Conservation (phyloP, 2,113 vertebrate species). For the Paradoxurus hermaphroditus region DNA sequence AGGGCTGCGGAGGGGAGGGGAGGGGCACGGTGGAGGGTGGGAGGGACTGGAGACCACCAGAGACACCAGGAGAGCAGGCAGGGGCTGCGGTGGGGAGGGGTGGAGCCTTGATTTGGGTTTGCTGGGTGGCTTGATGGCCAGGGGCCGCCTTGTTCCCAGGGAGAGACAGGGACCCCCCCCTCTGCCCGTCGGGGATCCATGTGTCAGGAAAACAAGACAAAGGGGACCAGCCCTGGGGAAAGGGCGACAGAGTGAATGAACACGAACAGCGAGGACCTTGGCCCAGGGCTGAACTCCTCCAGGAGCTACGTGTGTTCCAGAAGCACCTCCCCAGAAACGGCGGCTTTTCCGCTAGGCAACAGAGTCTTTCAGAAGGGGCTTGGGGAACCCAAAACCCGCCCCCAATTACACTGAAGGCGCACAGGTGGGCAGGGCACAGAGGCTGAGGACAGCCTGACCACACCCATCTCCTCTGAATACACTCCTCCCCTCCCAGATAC, state of each 20-base stretch:
- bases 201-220: background rate
- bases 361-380: background rate
- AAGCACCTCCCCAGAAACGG: background rate
- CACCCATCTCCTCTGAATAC: accelerated
- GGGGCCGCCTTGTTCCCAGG: background rate
- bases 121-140: accelerated
- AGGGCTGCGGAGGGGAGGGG: background rate
- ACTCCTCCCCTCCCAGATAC: background rate
- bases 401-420: accelerated
- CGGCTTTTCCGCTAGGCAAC: background rate
- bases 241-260: accelerated
- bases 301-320: background rate
- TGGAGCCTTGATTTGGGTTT: accelerated
- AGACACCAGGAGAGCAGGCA: background rate
- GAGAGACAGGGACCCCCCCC: background rate
- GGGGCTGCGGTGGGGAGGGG: accelerated
- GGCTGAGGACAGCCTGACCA: accelerated
- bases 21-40: too few species aligned
- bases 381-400: background rate
- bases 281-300: background rate
- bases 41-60: background rate
- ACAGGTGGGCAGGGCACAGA: accelerated
- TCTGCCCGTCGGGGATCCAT: accelerated
- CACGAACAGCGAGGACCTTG: accelerated
- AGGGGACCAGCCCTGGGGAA: accelerated